Conservation (phyloP, 2,888 invertebrate species). For the Monopis laevigella region DNA sequence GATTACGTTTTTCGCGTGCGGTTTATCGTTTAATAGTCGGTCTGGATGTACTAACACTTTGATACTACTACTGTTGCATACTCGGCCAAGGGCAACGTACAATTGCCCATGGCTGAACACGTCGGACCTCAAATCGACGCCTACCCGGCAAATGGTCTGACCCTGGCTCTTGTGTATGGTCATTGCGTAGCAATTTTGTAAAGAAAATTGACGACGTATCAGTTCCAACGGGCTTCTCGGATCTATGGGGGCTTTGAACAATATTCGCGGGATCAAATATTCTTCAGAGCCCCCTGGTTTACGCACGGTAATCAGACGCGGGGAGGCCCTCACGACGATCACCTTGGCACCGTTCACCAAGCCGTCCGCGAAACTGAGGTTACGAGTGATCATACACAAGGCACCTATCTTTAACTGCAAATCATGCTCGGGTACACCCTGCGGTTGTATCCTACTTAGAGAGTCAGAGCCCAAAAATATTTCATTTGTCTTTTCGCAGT, state of each 20-base stretch:
- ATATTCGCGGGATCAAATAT: constrained; percentile 16
- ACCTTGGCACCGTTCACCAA: constrained; percentile 17
- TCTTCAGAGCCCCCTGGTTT: constrained; percentile 9
- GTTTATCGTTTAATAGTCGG: not conserved
- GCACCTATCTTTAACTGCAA: constrained; percentile 13
- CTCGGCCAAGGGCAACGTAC: constrained; percentile 14
- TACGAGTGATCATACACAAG: constrained; percentile 16
- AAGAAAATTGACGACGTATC: constrained; percentile 16
- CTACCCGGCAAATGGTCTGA: constrained; percentile 16
- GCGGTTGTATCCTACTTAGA: not conserved
- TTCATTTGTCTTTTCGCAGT: not conserved
- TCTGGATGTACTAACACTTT: not conserved
- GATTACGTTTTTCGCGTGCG: not conserved
- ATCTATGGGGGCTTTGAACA: constrained; percentile 15
- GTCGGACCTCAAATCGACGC: constrained; percentile 16
- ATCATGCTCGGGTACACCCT: constrained; percentile 4
- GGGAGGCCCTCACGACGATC: constrained; percentile 13
- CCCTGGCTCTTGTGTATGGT: constrained; percentile 17
- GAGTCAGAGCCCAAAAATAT: not conserved
- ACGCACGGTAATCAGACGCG: constrained; percentile 14
- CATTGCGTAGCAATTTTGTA: constrained; percentile 17
- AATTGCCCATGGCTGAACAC: constrained; percentile 15
- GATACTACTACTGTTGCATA: not conserved
- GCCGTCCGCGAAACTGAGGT: constrained; percentile 16
- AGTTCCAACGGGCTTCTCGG: constrained; percentile 14